Evolutionary conservation across 2,888 invertebrate genomes (phyloP).

Genomic region (Andrena chrysosceles): DNA sequence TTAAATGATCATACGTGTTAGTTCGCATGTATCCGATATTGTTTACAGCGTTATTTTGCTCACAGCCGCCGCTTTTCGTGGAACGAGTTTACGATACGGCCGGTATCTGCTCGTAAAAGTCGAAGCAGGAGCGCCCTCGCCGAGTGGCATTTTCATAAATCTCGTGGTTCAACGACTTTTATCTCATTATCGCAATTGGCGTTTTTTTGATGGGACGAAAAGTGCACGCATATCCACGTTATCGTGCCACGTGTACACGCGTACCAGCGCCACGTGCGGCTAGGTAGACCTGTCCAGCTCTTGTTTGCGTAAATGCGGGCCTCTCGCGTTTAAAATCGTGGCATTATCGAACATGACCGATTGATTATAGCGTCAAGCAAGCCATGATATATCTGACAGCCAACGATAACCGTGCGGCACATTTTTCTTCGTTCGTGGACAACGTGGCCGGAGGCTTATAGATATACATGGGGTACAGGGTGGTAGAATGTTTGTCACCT

Average conservation of each 20-base stretch:
- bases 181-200: constrained; percentile 10
- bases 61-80: background rate
- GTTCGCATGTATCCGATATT: constrained; percentile 16
- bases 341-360: background rate
- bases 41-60: constrained; percentile 19
- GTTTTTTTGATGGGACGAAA: background rate
- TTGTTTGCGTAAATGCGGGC: constrained; percentile 10
- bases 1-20: constrained; percentile 2
- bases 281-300: background rate
- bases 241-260: background rate
- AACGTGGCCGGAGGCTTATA: background rate
- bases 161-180: constrained; percentile 42
- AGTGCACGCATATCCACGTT: too few relatives aligned
- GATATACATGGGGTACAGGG: background rate
- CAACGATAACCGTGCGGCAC: constrained; percentile 17
- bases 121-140: background rate
- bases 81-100: constrained; percentile 26
- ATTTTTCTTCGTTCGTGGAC: background rate
- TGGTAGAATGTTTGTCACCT: background rate
- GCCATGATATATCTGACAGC: background rate
- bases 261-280: background rate
- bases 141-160: constrained; percentile 30
- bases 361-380: background rate
- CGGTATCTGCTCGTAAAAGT: constrained; percentile 9
- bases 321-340: background rate